phyloP scores from a whole-genome alignment of 2,113 vertebrate species.

The Climacteris rufus region DNA sequence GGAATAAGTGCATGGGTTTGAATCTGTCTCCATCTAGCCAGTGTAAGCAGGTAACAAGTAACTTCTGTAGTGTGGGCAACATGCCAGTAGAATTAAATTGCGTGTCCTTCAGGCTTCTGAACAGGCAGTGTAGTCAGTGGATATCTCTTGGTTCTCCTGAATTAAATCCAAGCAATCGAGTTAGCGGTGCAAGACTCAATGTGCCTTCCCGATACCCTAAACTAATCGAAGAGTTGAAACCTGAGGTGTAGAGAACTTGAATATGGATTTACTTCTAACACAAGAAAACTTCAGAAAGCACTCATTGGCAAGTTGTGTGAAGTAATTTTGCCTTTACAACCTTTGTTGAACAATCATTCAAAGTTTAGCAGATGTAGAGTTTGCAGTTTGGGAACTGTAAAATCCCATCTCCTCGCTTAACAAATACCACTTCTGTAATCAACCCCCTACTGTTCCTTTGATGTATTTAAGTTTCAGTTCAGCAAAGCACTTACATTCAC shows the following conservation, averaged over 20 bases:
- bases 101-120: neutral
- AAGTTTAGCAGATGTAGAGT: neutral
- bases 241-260: neutral
- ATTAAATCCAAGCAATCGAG: neutral
- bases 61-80: neutral
- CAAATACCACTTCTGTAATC: neutral
- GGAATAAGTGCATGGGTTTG: neutral
- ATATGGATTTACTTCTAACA: neutral
- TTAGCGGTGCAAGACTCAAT: neutral
- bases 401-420: neutral
- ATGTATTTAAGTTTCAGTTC: neutral
- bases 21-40: neutral
- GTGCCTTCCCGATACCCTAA: neutral
- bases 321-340: neutral
- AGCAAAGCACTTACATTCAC: neutral
- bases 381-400: neutral
- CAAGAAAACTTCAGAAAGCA: neutral
- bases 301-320: neutral
- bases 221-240: neutral
- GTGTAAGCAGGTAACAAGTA: neutral
- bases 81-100: neutral
- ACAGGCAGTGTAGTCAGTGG: neutral
- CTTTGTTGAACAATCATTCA: neutral
- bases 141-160: neutral
- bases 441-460: neutral